Base-by-base conservation (phyloP, 2,113 vertebrate genomes). In the Pangasianodon hypophthalmus region DNA sequence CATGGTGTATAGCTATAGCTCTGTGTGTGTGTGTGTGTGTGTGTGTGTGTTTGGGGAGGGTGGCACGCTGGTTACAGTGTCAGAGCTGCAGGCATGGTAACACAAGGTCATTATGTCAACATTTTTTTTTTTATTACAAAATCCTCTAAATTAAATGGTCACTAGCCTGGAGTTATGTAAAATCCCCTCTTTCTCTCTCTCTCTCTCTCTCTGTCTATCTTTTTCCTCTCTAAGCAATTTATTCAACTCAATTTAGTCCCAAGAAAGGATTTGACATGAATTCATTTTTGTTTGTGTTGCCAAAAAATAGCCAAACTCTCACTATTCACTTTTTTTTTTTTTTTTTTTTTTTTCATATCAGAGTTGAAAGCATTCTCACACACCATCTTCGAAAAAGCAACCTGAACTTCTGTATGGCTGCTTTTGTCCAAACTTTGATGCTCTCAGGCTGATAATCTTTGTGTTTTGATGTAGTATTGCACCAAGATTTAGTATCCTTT, bases 381-480 rank as follows among this genome's bases (percentile, higher is more conserved):
- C 56, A 73, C 64, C 37, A 18, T 10, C 64, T 73, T 71, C 73
- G 46, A 71, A 62, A 85, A 16, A 54, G 13, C 85, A 77, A n/a
- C 77, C 26, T 4, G 7, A 52, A 50, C 37, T 71, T 60, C 50
- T 56, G 44, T 48, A 18, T 64, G 56, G 41, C 8, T 75, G 32
- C 29, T 77, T 18, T 85, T 77, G 7, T 71, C 44, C 37, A 11
- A 88, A 24, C 77, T 19, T 54, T 69, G 77, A 69, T 48, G 94
- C 91, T 93, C 91, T 92, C 92, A 86, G 88, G 90, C 90, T 95
- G 95, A 95, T 94, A 95, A 91, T 94, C 44, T 83, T 21, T 69
- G 87, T 32, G 37, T 80, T 46, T n/a, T 46, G 52, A 79, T 87
- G 32, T 60, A 46, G 24, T 79, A 37, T 60, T 48, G 80, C 41